Evolutionary conservation across 2,888 invertebrate genomes (phyloP), one percentile per base, ranked within the genome.

Genomic region (Marasmarcha lunaedactyla): DNA sequence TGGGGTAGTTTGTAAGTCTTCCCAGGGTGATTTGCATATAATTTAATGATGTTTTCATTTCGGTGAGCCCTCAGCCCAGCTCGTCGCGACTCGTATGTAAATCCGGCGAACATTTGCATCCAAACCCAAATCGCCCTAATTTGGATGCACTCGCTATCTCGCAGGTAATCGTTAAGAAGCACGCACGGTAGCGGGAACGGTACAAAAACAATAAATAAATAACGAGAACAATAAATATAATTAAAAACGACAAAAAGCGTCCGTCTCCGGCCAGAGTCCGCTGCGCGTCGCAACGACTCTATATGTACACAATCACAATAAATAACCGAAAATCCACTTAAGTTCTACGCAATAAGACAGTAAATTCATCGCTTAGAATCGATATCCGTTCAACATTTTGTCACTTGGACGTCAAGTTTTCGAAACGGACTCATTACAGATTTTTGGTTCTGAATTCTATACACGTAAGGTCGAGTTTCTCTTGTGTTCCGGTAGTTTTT

Each of bases 161-260:
- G 46, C 47, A 40, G 49, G 60, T 56, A 67, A 73, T 79, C 77
- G 70, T 77, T 73, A 71, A 72, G 73, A 74, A 59, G 67, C 69
- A 71, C 69, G 73, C 71, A 74, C 78, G 65, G 77, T 77, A 79
- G 78, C 74, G 60, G 60, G 67, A 67, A 66, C 58, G 59, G 62
- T 54, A 63, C 62, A 69, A 70, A 70, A 71, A 72, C 72, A 73
- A 76, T 73, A 76, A 79, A 79, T 73, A 78, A 76, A 74, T 77
- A 77, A 74, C 63, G 67, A 73, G 68, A 74, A 79, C 78, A 76
- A 79, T 79, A 78, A 79, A 78, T 79, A 77, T 79, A 78, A 79
- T 78, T 79, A 78, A 78, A 72, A 71, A 70, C 71, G 70, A 77
- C 71, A 77, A 81, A 77, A 76, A 77, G 70, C 71, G 71, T 69